Base-by-base conservation (phyloP, 2,888 invertebrate genomes). In the Lithodes maja region DNA sequence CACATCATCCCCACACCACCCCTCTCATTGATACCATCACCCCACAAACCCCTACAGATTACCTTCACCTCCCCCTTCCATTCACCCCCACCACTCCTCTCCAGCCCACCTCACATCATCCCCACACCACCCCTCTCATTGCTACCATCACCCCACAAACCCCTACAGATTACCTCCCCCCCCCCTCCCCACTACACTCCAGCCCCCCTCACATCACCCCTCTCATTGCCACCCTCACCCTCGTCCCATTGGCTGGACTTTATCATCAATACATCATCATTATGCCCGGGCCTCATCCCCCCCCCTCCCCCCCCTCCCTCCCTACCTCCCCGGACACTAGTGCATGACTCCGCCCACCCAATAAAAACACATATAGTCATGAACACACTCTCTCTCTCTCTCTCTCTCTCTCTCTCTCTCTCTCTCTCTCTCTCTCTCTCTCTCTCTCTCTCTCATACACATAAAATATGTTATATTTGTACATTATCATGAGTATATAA, bases 261-360 rank as follows among this genome's bases (percentile, higher is more conserved):
- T 78, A 78, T 78, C 77, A 68, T 15, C 77, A 33, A 78, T 78
- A 78, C 78, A 85, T 78, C 85, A 85, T 78, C 85, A 85, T 85
- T 78, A 85, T 68, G 68, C 85, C 77, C 69, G 54, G 68, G 50
- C n/a, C 50, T 68, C 53, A 61, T 55, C 85, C 78, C 78, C 55
- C 68, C 52, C 49, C 78, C 50, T n/a, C 77, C 78, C n/a, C 52
- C 15, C 50, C 61, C 17, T 9, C 9, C n/a, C 53, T 15, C 55
- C 55, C 49, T 53, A 17, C 17, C 15, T 1, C 75, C 15, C 84
- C 15, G 12, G 9, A 5, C 33, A 49, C 55, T 12, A 33, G 33
- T 33, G 33, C 33, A 15, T 9, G 2, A 33, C 68, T 52, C 52
- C 50, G 2, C 12, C 52, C 5, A 2, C 33, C 33, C 33, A 33